These are phyloP conservation scores for Cynaeus angustus DNA, from an alignment of 2,888 invertebrate species.

Conservation along the genomic window DNA sequence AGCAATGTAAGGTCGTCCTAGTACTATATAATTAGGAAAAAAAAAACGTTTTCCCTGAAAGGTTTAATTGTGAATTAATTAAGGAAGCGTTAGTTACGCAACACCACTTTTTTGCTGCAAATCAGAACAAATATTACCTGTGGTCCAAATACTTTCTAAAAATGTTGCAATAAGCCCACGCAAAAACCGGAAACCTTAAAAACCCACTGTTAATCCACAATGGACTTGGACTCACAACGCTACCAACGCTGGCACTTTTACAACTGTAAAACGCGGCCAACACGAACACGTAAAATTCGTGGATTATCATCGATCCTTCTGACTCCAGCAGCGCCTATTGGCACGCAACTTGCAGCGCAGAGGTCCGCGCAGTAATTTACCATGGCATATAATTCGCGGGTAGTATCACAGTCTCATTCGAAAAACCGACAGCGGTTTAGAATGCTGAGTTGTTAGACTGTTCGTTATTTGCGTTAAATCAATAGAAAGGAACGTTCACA, in stretches of 20 bases:
- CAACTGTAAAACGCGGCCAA: slow-evolving; percentile 49
- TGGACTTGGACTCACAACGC: slow-evolving; percentile 8
- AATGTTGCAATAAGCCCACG: slow-evolving; percentile 2
- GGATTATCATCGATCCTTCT: slow-evolving; percentile 44
- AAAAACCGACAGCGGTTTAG: slow-evolving; percentile 11
- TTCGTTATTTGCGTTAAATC: slow-evolving; percentile 49
- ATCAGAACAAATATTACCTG: slow-evolving; percentile 2
- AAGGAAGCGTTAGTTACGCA: slow-evolving; percentile 2
- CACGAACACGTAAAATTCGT: slow-evolving; percentile 38
- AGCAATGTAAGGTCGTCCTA: too few species aligned
- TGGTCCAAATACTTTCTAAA: background rate
- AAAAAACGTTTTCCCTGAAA: too few species aligned
- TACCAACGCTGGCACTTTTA: slow-evolving; percentile 52
- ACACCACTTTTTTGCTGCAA: background rate
- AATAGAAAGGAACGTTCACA: slow-evolving; percentile 55
- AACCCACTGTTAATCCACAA: slow-evolving; percentile 2
- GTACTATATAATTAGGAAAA: too few species aligned
- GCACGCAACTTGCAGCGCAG: slow-evolving; percentile 57
- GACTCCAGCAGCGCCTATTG: slow-evolving; percentile 48
- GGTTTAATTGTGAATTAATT: background rate
- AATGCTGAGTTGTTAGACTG: slow-evolving; percentile 51
- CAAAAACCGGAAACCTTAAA: background rate
- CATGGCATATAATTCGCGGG: slow-evolving; percentile 38
- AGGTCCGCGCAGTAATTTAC: slow-evolving; percentile 51
- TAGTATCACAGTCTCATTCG: slow-evolving; percentile 51